phyloP scores from a whole-genome alignment of 2,888 invertebrate species.

The Galeopsomyia nigrocyanea region DNA sequence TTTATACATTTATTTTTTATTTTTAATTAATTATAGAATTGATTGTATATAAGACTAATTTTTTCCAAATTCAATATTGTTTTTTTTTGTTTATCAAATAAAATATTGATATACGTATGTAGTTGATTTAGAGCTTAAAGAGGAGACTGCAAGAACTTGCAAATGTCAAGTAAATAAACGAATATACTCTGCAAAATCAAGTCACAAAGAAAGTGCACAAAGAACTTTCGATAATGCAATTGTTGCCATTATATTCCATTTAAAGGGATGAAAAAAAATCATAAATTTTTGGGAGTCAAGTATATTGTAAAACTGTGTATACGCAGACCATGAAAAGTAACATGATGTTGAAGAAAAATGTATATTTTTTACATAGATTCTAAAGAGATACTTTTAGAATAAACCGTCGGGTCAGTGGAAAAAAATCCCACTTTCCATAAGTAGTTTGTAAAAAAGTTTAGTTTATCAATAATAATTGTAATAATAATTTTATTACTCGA shows the following conservation, averaged over 20 bases:
- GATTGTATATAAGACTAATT: slow-evolving; percentile 34
- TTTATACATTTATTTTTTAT: slow-evolving; percentile 3
- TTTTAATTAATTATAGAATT: slow-evolving; percentile 15
- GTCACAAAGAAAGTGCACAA: slow-evolving; percentile 27
- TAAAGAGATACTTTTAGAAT: too few species aligned
- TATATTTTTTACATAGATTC: too few species aligned
- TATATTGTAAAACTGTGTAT: too few species aligned
- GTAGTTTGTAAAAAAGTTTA: too few species aligned
- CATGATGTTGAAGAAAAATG: too few species aligned
- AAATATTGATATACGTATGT: slow-evolving; percentile 10
- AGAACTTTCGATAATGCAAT: slow-evolving; percentile 22
- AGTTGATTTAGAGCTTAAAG: slow-evolving; percentile 28
- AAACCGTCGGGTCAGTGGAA: too few species aligned
- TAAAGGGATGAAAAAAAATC: not conserved
- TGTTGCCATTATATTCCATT: slow-evolving; percentile 22
- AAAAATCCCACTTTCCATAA: too few species aligned
- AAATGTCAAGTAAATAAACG: slow-evolving; percentile 21
- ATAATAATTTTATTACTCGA: too few species aligned
- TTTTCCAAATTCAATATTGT: slow-evolving; percentile 10
- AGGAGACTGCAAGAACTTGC: slow-evolving; percentile 28
- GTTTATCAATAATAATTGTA: too few species aligned
- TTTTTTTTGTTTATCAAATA: not conserved
- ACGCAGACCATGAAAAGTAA: too few species aligned
- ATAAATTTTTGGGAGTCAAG: too few species aligned
- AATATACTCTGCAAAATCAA: slow-evolving; percentile 16